Evolutionary conservation across 2,888 invertebrate species (phyloP).

Genomic region (Stramonita haemastoma): DNA sequence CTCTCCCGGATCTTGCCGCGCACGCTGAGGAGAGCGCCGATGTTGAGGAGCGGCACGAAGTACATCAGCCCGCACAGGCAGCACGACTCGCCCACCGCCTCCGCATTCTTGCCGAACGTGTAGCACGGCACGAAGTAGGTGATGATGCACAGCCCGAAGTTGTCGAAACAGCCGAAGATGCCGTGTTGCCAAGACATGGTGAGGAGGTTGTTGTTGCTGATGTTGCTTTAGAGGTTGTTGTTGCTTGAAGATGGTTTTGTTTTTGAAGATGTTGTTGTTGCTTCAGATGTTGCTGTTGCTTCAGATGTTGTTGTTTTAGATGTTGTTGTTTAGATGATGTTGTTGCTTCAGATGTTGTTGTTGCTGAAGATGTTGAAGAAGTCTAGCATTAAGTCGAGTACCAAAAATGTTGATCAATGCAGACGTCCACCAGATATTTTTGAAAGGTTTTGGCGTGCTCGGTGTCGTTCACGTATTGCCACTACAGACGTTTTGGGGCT

Average conservation of each 20-base stretch:
- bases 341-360: not conserved
- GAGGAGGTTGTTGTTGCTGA: not conserved
- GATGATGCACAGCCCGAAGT: constrained; percentile 54
- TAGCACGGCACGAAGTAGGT: constrained; percentile 58
- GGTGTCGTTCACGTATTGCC: too few relatives aligned
- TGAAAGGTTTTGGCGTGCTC: too few relatives aligned
- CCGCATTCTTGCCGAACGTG: constrained; percentile 64
- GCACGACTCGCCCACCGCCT: constrained; percentile 66
- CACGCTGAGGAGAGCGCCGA: constrained; percentile 54
- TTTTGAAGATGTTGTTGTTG: not conserved
- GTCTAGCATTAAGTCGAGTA: not conserved
- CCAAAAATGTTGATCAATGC: not conserved
- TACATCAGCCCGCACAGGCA: constrained; percentile 60
- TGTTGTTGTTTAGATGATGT: not conserved
- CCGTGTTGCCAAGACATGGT: constrained; percentile 51
- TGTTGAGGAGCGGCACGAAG: constrained; percentile 56
- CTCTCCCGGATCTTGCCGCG: constrained; percentile 59
- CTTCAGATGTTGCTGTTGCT: not conserved
- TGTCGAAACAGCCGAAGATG: constrained; percentile 56
- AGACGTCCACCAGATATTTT: not conserved
- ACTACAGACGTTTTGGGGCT: too few relatives aligned
- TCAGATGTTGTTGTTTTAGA: not conserved
- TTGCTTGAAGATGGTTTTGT: not conserved
- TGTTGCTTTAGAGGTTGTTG: not conserved
- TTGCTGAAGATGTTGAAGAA: not conserved